phyloP scores from a whole-genome alignment of 2,113 vertebrate genomes.

The Orthonyx spaldingii region DNA sequence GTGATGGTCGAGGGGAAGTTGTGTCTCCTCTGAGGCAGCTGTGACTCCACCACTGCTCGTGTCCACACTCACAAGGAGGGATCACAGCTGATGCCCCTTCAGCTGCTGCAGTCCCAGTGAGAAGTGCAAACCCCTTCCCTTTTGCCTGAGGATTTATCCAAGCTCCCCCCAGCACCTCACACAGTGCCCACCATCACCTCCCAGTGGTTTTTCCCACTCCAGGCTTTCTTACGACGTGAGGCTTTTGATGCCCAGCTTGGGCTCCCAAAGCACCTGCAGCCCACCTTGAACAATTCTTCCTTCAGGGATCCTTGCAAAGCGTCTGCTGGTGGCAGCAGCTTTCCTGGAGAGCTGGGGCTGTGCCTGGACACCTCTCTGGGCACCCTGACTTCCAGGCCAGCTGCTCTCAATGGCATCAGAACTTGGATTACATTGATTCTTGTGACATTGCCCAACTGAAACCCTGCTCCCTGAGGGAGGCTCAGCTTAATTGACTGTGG shows the following conservation, averaged over 20 bases:
- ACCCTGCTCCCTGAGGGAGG: slow-evolving; percentile 41
- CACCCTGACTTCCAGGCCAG: background rate
- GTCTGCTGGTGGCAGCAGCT: background rate
- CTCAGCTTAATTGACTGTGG: slow-evolving; percentile 36
- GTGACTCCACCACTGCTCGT: background rate
- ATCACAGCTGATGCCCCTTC: background rate
- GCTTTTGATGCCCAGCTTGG: background rate
- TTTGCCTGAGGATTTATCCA: background rate
- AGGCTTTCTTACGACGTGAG: background rate
- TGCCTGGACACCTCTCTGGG: background rate
- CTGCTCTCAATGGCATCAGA: background rate
- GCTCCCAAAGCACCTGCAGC: background rate
- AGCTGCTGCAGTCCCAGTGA: background rate
- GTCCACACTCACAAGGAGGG: background rate
- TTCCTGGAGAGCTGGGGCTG: background rate
- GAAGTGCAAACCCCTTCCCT: background rate
- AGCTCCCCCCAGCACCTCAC: background rate
- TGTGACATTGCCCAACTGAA: slow-evolving; percentile 54
- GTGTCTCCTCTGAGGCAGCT: background rate
- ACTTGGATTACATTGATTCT: slow-evolving; percentile 11
- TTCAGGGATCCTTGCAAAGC: background rate
- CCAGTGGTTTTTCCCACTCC: background rate
- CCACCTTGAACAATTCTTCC: background rate
- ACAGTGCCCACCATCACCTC: background rate
- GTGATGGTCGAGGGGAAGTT: background rate